Evolutionary conservation across 2,113 vertebrate genomes (phyloP), one percentile per base, ranked within the genome.

Genomic region (Nothobranchius kuhntae): DNA sequence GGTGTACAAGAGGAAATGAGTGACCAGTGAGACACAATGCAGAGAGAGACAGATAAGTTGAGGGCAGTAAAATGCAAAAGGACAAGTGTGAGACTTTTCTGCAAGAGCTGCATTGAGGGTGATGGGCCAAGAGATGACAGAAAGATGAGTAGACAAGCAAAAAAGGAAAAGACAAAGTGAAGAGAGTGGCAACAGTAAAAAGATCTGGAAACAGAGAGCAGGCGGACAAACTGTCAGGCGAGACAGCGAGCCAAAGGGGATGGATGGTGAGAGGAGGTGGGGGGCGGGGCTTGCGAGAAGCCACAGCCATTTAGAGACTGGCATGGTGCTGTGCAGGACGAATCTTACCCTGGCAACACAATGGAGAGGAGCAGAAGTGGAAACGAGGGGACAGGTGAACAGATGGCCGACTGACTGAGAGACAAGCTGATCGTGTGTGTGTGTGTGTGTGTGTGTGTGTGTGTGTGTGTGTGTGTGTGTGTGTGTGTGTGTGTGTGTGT

Each of bases 311-410:
- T 92, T 81, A 87, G 78, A 87, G 83, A 70, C 61, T 40, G 26
- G 75, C 60, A 53, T 68, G 61, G 58, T 57, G 88, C 91, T 90
- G 89, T 87, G 89, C 85, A 77, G 89, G 91, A 85, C 71, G 83
- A 89, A 88, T 90, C 89, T 85, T 91, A 86, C 89, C 89, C 87
- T 92, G 91, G 90, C 88, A 92, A 91, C 90, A 92, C 86, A 87
- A 87, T 87, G 78, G 85, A 59, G 70, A 54, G 71, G 80, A 73
- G 77, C 52, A 44, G 53, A n/a, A 52, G 46, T 71, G 44, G 44
- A 14, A 59, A 55, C 46, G 17, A 42, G 51, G 83, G 71, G 82
- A 91, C 89, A 90, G 92, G 89, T 91, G 89, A 87, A 91, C 91
- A 91, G 89, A 92, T 90, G 89, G 89, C 82, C 67, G 76, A 81